phyloP scores from a whole-genome alignment of 2,113 vertebrate genomes.

The Noturus placidus region DNA sequence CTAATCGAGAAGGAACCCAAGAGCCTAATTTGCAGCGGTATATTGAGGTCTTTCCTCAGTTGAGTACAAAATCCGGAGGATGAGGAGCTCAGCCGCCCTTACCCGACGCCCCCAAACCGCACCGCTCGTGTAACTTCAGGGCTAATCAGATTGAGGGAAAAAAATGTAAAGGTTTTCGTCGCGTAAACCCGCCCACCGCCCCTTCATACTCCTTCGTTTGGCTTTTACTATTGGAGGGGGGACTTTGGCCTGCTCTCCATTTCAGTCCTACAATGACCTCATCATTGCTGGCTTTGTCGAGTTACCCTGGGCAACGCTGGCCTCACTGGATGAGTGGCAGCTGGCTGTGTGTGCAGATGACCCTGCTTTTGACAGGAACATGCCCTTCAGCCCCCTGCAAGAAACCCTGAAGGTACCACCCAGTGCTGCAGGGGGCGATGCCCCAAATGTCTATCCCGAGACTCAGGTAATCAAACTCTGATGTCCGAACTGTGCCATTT shows the following conservation, averaged over 20 bases:
- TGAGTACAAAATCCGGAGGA: conserved; percentile 48
- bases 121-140: conserved; percentile 49
- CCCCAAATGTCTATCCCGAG: conserved; percentile 19
- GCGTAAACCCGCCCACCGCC: conserved; percentile 49
- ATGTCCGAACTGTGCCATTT: neutral
- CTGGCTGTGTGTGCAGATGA: conserved; percentile 55
- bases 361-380: conserved; percentile 59
- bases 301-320: conserved; percentile 59
- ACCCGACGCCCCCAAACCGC: conserved; percentile 28
- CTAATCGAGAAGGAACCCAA: conserved; percentile 41
- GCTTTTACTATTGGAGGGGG: conserved; percentile 18
- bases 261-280: conserved; percentile 59
- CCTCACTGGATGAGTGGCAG: conserved; percentile 57
- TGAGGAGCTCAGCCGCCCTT: conserved; percentile 20
- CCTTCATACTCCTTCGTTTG: conserved; percentile 13
- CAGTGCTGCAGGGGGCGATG: conserved; percentile 25
- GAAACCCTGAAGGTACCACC: conserved; percentile 51
- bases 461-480: conserved; percentile 3
- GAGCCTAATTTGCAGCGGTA: conserved; percentile 59
- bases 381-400: conserved; percentile 52
- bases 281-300: conserved; percentile 58
- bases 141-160: conserved; percentile 60
- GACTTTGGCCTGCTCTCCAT: conserved; percentile 49
- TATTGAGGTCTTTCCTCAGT: conserved; percentile 57
- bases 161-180: conserved; percentile 56